Conservation (phyloP, 2,797 vertebrate species). For the Sebastes minor region DNA sequence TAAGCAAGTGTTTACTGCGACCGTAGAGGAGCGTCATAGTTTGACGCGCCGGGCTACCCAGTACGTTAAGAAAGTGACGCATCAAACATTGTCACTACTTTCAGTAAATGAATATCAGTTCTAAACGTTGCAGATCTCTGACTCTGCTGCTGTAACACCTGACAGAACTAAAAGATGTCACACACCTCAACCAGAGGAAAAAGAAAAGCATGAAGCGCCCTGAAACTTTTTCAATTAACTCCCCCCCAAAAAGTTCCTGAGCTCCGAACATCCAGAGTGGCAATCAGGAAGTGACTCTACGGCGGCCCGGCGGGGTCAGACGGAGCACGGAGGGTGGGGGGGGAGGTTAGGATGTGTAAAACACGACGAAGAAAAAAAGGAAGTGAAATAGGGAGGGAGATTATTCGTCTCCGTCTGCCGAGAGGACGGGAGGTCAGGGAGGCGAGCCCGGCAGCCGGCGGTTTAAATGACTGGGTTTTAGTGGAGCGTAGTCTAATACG, state of each 20-base stretch:
- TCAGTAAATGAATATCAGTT: neutral
- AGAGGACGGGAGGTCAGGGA: slow-evolving; percentile 62
- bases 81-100: neutral
- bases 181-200: neutral
- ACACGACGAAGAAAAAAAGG: slow-evolving; percentile 22
- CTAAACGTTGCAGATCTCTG: too few relatives aligned
- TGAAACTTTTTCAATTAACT: slow-evolving; percentile 67
- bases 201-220: neutral
- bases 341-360: slow-evolving; percentile 55
- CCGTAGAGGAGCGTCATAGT: too few relatives aligned
- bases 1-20: too few relatives aligned
- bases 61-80: too few relatives aligned
- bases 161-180: neutral
- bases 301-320: slow-evolving; percentile 50
- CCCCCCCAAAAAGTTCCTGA: slow-evolving; percentile 34
- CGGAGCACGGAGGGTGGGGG: neutral
- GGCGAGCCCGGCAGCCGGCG: slow-evolving; percentile 42
- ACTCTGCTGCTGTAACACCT: neutral
- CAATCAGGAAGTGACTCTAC: slow-evolving; percentile 61
- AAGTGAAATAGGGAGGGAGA: slow-evolving; percentile 53
- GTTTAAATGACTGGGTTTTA: slow-evolving; percentile 72
- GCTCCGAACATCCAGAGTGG: slow-evolving; percentile 49
- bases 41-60: too few relatives aligned
- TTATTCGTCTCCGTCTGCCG: slow-evolving; percentile 55
- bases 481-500: slow-evolving; percentile 62